Evolutionary conservation across 1,140 invertebrate genomes (phyloP).

Genomic region (Lordiphosa mommai): DNA sequence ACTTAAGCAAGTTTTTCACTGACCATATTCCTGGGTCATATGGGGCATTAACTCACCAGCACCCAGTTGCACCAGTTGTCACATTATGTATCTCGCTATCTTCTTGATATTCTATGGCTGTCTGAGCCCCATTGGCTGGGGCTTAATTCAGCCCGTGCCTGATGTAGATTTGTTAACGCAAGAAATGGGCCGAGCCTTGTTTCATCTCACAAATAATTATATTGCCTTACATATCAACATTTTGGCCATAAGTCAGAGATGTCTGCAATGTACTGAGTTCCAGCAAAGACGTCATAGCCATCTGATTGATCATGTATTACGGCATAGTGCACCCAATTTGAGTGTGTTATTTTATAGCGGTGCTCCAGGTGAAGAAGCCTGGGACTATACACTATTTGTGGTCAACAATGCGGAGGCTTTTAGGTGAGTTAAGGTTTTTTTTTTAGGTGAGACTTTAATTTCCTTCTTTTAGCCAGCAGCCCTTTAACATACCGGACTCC

Average conservation of each 20-base stretch:
- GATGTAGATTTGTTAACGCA: constrained; percentile 15
- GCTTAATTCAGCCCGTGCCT: not conserved
- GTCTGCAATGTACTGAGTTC: constrained; percentile 8
- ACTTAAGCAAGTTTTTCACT: not conserved
- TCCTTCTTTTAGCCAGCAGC: constrained; percentile 2
- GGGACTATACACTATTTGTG: constrained; percentile 53
- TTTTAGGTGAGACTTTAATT: not conserved
- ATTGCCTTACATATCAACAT: constrained; percentile 50
- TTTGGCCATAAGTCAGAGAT: constrained; percentile 29
- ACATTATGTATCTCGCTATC: constrained; percentile 13
- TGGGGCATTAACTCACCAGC: constrained; percentile 4
- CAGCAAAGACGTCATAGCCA: constrained; percentile 11
- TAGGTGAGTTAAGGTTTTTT: constrained; percentile 21
- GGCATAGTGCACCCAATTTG: constrained; percentile 10
- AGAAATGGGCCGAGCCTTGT: constrained; percentile 22
- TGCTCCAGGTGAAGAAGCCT: not conserved
- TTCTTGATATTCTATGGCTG: constrained; percentile 5
- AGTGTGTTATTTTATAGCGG: constrained; percentile 21
- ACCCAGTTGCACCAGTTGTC: too few relatives aligned
- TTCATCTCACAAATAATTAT: constrained; percentile 17
- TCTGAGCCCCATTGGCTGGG: not conserved
- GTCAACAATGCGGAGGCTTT: constrained; percentile 28
- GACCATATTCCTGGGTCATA: not conserved
- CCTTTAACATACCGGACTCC: constrained; percentile 7
- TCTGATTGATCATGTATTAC: constrained; percentile 31